Evolutionary conservation across 2,113 vertebrate species (phyloP), one percentile per base, ranked within the genome.

Genomic region (Varanus salvator): DNA sequence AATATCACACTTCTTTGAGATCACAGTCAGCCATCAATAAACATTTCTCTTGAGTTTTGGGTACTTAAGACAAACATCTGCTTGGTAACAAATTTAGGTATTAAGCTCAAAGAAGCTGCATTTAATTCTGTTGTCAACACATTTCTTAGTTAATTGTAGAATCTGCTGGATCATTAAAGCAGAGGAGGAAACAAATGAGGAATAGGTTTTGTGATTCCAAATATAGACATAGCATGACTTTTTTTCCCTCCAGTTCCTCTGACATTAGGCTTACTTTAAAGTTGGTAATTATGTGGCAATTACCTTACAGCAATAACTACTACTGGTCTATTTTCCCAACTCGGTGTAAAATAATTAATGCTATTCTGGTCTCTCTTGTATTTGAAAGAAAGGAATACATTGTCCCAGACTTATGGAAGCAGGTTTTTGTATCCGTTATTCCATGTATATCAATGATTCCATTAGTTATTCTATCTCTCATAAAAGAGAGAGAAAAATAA

Each of bases 131-230:
- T 80, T 34, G 52, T 52, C 93, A 80, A 78, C 25, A 83, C 2
- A 19, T 72, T 71, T 80, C 44, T 84, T 7, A 92, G 68, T 11
- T 90, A 93, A 93, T 90, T 86, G 92, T 80, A n/a, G 52, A 11
- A 6, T 0, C 48, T 85, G 92, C 90, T 77, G 92, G 52, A 87
- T 93, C 88, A 92, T 82, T 64, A 82, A 94, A 95, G 50, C 0
- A 0, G 85, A 94, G 87, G 82, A 6, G 83, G 71, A 81, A 84
- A 91, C 89, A 91, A 84, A 85, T 72, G 44, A 94, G 80, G 74
- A 85, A 90, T 85, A 88, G 68, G 50, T 77, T 84, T 75, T 88
- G 91, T 93, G 64, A 94, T 87, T 92, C 84, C 21, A 87, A 87
- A 89, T 83, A 88, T 38, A 0, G 17, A 88, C 91, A 92, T 93